Evolutionary conservation across 92 coral and sea anemone species (phyloP).

Genomic region (Pocillopora meandrina): DNA sequence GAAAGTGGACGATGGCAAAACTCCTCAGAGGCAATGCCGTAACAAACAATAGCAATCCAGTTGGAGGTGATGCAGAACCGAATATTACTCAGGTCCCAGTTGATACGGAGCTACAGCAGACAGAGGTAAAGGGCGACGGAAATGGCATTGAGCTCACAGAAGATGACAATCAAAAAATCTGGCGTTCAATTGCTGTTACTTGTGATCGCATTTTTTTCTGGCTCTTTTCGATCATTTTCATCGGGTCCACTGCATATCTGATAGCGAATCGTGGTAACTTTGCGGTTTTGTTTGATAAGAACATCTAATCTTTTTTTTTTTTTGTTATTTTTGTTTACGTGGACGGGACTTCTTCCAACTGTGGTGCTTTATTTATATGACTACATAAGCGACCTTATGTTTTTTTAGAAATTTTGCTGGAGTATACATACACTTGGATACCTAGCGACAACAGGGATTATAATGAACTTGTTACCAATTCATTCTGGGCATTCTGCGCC

Average conservation of each 20-base stretch:
- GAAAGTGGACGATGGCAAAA: neutral
- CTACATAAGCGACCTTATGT: no score
- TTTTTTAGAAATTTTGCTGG: no score
- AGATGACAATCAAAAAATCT: constrained; percentile 24
- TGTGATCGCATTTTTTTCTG: constrained; percentile 33
- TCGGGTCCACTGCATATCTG: constrained; percentile 19
- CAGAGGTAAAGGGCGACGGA: neutral
- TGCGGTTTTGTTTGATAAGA: neutral
- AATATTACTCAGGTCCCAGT: neutral
- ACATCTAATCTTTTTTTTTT: neutral
- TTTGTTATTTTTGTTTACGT: no score
- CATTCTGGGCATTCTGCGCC: no score
- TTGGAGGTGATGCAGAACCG: neutral
- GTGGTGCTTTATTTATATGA: no score
- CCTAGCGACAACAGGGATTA: no score
- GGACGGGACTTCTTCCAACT: no score
- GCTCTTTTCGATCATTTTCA: constrained; percentile 19
- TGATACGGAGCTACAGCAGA: neutral
- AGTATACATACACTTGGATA: no score
- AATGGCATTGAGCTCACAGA: neutral
- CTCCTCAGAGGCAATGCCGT: constrained; percentile 22
- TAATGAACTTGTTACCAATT: no score
- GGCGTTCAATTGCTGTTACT: constrained; percentile 31
- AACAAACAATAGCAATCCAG: neutral
- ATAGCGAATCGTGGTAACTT: neutral